Evolutionary conservation across 1,140 invertebrate species (phyloP), one percentile per base, ranked within the genome.

Genomic region (Colletes latitarsis): DNA sequence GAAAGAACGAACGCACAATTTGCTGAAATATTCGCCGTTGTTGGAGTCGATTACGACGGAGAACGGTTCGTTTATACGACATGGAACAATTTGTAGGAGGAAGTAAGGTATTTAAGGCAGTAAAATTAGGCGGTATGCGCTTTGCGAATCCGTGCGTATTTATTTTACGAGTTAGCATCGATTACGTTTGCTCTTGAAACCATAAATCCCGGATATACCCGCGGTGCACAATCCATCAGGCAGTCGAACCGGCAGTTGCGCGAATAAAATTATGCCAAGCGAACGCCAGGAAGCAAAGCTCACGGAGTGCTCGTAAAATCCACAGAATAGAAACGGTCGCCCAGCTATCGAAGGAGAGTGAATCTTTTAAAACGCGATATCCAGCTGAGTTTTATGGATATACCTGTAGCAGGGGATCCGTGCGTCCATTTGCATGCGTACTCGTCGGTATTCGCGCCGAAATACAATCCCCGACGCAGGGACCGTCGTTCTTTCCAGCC

Each of bases 381-480:
- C 75, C 83, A 62, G 66, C 52, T 52, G 71, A 88, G 76, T 83
- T 83, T 85, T 77, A 80, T 77, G 81, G 76, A 75, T 75, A 70
- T 83, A 77, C 82, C 81, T 60, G 49, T 58, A 14, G 15, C 72
- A 75, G 79, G 85, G 71, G 30, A 30, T 30, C 77, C 69, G 83
- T 69, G 9, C 8, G 84, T 83, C 71, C 82, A 84, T 87, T 88
- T 87, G 82, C 83, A 87, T 75, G 68, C 67, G 70, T 84, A 83
- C 77, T 77, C 76, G 43, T 15, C 46, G 30, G 43, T 30, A 71
- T 78, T 78, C 39, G 0, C 46, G 19, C 9, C 15, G n/a, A 58
- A 39, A 17, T 53, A 17, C 67, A 39, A 49, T 4, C 30, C n/a
- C 8, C 12, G 10, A 30, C 43, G 43, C 10, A 12, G 30, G 30